Evolutionary conservation across 2,797 vertebrate genomes (phyloP), one percentile per base, ranked within the genome.

Genomic region (Melanotaenia trifasciata): DNA sequence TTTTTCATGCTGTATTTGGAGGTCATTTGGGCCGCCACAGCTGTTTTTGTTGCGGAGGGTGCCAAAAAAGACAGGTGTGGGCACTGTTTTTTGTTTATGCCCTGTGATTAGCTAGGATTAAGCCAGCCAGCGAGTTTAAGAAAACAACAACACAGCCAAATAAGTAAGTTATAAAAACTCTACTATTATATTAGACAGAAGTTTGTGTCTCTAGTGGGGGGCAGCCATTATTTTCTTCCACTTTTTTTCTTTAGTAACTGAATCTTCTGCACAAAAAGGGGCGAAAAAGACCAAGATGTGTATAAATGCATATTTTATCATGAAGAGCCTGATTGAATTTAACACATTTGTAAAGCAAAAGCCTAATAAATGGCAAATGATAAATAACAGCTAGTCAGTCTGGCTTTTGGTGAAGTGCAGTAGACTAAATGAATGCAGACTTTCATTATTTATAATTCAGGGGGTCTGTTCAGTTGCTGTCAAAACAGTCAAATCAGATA

Each of bases 21-120:
- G 74, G 66, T 75, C 60, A 5, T 28, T 35, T 54, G 61, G 64
- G 32, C 67, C 10, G 1, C n/a, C 24, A 5, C 67, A 64, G 78
- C 64, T 82, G 83, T 73, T 78, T 58, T 10, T 20, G 11, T 32
- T 16, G 43, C 0, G 3, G 5, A 32, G 12, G 33, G 57, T 58
- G 84, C 63, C 75, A 69, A 68, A 70, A 50, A 64, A 63, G 69
- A 69, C 82, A 86, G 87, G 83, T 87, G 86, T 54, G 54, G 67
- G 58, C 0, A 33, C 62, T 74, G 28, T 67, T 58, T 40, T 57
- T 22, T 28, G 79, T 76, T 80, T 72, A 22, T 2, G 22, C 61
- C 69, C 43, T 1, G 4, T 26, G 30, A 78, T 90, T 76, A 81
- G 57, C 75, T 72, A 5, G 38, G 67, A 84, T 85, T 76, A 78